Evolutionary conservation across 2,797 vertebrate species (phyloP).

Genomic region (Pachyuromys duprasi): DNA sequence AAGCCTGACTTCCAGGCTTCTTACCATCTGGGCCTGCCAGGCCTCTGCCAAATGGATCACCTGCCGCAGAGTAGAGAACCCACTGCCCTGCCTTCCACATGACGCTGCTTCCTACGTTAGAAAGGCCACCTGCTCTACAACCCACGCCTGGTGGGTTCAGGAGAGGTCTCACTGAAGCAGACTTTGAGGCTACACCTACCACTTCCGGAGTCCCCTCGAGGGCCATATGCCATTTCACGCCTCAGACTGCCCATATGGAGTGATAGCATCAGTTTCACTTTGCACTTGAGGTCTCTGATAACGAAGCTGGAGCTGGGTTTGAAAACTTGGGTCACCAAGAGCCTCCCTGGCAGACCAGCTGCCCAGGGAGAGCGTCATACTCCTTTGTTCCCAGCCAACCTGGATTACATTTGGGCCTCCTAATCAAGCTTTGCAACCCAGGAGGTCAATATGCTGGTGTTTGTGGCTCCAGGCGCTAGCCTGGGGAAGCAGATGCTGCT

Average conservation of each 20-base stretch:
- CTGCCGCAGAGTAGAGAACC: neutral
- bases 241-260: neutral
- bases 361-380: neutral
- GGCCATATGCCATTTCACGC: neutral
- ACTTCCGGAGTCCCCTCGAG: neutral
- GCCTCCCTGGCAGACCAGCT: neutral
- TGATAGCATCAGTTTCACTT: neutral
- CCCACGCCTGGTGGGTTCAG: neutral
- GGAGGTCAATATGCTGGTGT: neutral
- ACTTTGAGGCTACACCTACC: neutral
- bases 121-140: neutral
- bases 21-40: neutral
- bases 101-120: fast-evolving
- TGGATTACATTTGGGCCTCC: neutral
- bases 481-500: neutral
- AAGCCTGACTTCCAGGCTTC: neutral
- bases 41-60: neutral
- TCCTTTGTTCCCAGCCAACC: neutral
- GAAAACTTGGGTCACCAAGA: neutral
- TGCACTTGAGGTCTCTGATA: neutral
- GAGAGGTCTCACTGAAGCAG: neutral
- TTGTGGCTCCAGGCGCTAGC: neutral
- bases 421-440: neutral
- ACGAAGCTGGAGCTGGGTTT: neutral
- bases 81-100: neutral